Percentiles rank a stretch among this genome's conserved stretches.
phyloP scores from a whole-genome alignment of 1,140 invertebrate species.

The Hylaeus anthracinus region DNA sequence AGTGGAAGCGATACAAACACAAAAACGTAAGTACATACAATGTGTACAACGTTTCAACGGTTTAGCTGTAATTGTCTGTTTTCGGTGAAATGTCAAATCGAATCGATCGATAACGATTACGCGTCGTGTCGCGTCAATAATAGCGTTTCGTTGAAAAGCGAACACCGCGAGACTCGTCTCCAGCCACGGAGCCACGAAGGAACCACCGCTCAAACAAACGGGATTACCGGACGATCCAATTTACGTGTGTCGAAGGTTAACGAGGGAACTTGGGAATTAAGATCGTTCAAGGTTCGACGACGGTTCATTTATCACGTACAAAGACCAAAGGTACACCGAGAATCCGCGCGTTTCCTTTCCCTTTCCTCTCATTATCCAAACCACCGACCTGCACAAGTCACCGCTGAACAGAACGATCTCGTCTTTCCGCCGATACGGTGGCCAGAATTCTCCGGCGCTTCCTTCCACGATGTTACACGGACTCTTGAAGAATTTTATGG shows the following conservation, averaged over 20 bases:
- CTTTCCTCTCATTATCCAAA: neutral
- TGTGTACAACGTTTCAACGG: no score
- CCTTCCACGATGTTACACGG: slow-evolving; percentile 83
- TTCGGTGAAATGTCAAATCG: no score
- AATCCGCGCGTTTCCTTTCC: neutral
- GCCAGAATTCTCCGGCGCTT: slow-evolving; percentile 89
- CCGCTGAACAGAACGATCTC: slow-evolving; percentile 84
- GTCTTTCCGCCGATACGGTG: slow-evolving; percentile 82
- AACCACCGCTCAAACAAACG: no score
- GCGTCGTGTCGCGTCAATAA: no score
- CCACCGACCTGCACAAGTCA: slow-evolving; percentile 85
- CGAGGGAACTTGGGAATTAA: neutral
- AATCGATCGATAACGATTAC: neutral
- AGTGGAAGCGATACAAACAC: no score
- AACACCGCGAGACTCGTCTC: neutral
- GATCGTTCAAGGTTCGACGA: neutral
- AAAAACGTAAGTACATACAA: no score
- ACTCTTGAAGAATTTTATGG: slow-evolving; percentile 83
- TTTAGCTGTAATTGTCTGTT: no score
- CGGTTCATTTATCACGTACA: neutral
- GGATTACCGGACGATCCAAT: slow-evolving; percentile 43
- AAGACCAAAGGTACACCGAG: slow-evolving; percentile 20
- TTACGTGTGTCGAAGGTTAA: slow-evolving; percentile 39
- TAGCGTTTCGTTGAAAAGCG: no score
- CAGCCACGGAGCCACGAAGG: neutral